phyloP scores from a whole-genome alignment of 1,140 invertebrate genomes.

The Phymastichus coffea region DNA sequence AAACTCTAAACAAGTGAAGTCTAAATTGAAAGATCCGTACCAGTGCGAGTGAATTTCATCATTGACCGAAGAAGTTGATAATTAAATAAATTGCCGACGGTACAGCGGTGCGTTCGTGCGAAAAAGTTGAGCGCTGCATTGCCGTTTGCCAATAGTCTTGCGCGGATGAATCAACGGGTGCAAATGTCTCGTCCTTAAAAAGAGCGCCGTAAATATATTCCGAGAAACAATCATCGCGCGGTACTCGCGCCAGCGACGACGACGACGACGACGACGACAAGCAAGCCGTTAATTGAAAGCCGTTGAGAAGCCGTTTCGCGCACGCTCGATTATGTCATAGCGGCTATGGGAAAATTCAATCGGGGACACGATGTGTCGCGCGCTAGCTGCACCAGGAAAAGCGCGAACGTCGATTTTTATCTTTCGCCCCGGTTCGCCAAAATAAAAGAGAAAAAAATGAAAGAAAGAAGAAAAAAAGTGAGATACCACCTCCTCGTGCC shows the following conservation, averaged over 20 bases:
- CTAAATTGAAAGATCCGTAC: too few species aligned
- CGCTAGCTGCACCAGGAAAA: too few species aligned
- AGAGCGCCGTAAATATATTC: conserved; percentile 1
- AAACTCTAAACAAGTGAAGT: too few species aligned
- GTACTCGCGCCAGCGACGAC: neutral
- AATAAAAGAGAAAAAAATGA: too few species aligned
- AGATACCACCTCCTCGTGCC: too few species aligned
- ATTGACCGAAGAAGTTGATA: too few species aligned
- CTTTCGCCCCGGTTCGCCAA: conserved; percentile 20
- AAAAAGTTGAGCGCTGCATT: too few species aligned
- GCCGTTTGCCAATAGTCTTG: neutral
- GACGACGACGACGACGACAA: too few species aligned
- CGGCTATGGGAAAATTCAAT: neutral
- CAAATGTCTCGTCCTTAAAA: neutral
- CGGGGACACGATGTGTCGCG: neutral
- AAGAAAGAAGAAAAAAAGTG: too few species aligned
- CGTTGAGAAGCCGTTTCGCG: neutral
- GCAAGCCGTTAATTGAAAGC: conserved; percentile 6
- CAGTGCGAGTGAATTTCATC: too few species aligned
- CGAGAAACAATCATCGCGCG: conserved; percentile 6
- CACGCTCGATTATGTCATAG: neutral
- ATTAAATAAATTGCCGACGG: conserved; percentile 16
- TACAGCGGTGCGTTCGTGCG: too few species aligned
- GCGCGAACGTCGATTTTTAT: conserved; percentile 17
- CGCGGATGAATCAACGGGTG: neutral